Evolutionary conservation across 1,140 invertebrate genomes (phyloP), one percentile per base, ranked within the genome.

Genomic region (Palaemon carinicauda): DNA sequence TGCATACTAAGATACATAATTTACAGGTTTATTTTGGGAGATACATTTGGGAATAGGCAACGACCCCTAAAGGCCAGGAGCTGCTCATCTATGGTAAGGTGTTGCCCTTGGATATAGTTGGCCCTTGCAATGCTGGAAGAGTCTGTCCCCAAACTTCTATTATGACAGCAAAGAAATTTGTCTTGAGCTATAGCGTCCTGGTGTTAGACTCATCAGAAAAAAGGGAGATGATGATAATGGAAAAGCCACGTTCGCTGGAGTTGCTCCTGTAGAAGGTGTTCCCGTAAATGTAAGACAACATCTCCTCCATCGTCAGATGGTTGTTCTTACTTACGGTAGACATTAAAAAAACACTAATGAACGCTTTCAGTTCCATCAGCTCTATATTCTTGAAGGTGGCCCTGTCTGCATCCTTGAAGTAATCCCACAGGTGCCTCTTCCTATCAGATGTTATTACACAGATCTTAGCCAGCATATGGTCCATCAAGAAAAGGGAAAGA

Each of bases 51-150:
- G 79, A 31, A 80, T 12, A 24, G 3, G 21, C 79, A 80, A 17
- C 31, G 19, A 15, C 79, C 79, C 54, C 79, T 29, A 27, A 80
- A 80, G 19, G 53, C 75, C 33, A 78, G 75, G n/a, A 78, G 75
- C 17, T 78, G 75, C 50, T 78, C 75, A 52, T 78, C 79, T 17
- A 65, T 15, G 1, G 54, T 80, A 41, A 80, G 24, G 31, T 56
- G 15, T 21, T 56, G 27, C 56, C 21, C 29, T 29, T 27, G 79
- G 27, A 17, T 80, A 27, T 65, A 33, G 27, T 29, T 60, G 0
- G 1, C n/a, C 9, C 54, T 27, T 24, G 17, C 54, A 60, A 21
- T 60, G 9, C 24, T 41, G 51, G 24, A 80, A 31, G 21, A 80
- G n/a, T 53, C 21, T n/a, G 52, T 79, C 51, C 77, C n/a, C 77